Evolutionary conservation across 30 jellyfish, hydroid and myxozoan genomes (phyloP), one percentile per base, ranked within the genome.

Genomic region (Pseudorhiza aurosa): DNA sequence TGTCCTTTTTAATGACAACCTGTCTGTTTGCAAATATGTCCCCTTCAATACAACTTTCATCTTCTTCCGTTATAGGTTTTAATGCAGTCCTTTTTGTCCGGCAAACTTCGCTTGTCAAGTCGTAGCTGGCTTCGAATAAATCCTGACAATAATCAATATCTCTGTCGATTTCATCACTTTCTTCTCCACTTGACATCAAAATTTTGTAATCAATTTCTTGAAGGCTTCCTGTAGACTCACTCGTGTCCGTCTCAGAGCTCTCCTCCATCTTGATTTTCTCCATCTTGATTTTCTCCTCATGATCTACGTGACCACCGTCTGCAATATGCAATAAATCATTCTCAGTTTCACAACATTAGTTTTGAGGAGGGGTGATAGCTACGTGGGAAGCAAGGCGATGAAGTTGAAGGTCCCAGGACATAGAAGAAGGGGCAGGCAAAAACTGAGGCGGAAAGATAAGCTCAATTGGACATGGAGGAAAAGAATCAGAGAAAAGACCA

Each of bases 161-260:
- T 65, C 67, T 24, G 5, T 39, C 68, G 28, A 15, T 57, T 18
- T 68, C 63, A 29, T 25, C 81, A 59, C 53, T 59, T 42, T 43
- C 68, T 4, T 25, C 42, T 1, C 45, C 86, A 55, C 75, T 72
- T 14, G 74, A 72, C 30, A 72, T 75, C 12, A 72, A 53, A 14
- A 57, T 47, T 15, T 72, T 50, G 43, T 72, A 72, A 8, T 19
- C 46, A 44, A 72, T 30, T n/a, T 72, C 86, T 3, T 53, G 65
- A 65, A 25, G 17, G 27, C 64, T 72, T 7, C 28, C 72, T 17
- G 72, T 44, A 2, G 86, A 72, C 14, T 72, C 86, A 22, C 75
- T 53, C 10, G 63, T 19, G 36, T 53, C 62, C 18, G 2, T 3
- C 18, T 53, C 35, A 21, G 4, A 17, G 22, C 22, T 53, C 4